Evolutionary conservation across 2,113 vertebrate genomes (phyloP), one percentile per base, ranked within the genome.

Genomic region (Cryptomyrus ogoouensis): DNA sequence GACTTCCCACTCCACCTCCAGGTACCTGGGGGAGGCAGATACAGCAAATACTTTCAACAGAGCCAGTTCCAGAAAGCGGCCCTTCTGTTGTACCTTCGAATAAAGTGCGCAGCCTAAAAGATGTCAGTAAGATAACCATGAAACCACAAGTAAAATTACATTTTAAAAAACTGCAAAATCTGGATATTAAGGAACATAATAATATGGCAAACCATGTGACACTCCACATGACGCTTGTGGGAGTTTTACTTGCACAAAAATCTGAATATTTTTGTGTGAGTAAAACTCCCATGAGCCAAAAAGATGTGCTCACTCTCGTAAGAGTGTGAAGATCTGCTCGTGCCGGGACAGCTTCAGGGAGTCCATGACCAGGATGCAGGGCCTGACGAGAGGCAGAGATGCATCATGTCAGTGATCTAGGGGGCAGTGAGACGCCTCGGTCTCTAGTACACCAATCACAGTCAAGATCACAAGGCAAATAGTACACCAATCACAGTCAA

Each of bases 351-450:
- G 94, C 95, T 97, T 99, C 90, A 99, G 95, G 89, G 98, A 99
- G 93, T 99, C 98, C 91, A 99, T 96, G 92, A 99, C 96, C 24
- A 99, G 97, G 94, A 99, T 98, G 83, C 98, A 99, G 21, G 98
- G 97, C 92, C 98, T 99, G 91, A 42, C 92, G 49, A 93, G 15
- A 93, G 1, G 88, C 0, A 39, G 0, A 77, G 13, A 49, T 3
- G 3, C n/a, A 31, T 39, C n/a, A 39, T 13, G 15, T n/a, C 6
- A 6, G 12, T 15, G 31, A 50, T 6, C 10, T 3, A 15, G 83
- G 19, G 80, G 83, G 13, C 39, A n/a, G 7, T 9, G 35, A 21
- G 3, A n/a, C 3, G 42, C 21, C 80, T 35, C 0, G 31, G 31
- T 17, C 13, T 39, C 3, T 70, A 9, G 27, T 10, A 1, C 31